Percentiles rank a stretch among this genome's conserved stretches.
phyloP scores from a whole-genome alignment of 2,888 invertebrate genomes.

The Agrypnus murinus region DNA sequence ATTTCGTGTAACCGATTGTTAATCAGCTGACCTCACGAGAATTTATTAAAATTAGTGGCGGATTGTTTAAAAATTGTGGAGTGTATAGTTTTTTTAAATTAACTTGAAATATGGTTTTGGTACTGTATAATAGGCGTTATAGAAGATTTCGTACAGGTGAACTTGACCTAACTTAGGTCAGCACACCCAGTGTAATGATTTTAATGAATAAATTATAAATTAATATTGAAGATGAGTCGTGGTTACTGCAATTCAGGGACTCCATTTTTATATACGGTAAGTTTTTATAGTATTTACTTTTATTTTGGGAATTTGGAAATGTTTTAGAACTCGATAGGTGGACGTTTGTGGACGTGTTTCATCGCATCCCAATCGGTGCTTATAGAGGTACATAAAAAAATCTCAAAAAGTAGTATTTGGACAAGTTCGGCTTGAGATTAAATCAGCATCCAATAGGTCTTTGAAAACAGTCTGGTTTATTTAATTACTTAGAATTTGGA shows the following conservation, averaged over 20 bases:
- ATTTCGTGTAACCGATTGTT: conserved; percentile 1
- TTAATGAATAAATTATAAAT: conserved; percentile 15
- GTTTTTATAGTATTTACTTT: too few species aligned
- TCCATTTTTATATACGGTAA: conserved; percentile 67
- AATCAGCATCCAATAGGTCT: too few species aligned
- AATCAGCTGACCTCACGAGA: conserved; percentile 26
- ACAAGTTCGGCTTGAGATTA: too few species aligned
- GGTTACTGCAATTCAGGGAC: conserved; percentile 64
- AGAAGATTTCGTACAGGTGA: conserved; percentile 26
- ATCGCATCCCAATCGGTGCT: too few species aligned
- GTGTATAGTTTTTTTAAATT: neutral
- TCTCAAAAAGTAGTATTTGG: too few species aligned
- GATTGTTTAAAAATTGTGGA: conserved; percentile 15
- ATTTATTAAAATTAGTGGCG: conserved; percentile 3
- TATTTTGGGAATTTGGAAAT: too few species aligned
- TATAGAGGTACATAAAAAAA: too few species aligned
- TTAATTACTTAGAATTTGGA: too few species aligned
- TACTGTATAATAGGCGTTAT: neutral
- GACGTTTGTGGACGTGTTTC: too few species aligned
- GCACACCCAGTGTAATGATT: conserved; percentile 18
- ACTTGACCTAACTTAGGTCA: conserved; percentile 42
- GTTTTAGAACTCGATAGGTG: too few species aligned
- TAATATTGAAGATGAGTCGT: conserved; percentile 58
- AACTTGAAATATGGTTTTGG: conserved; percentile 24
- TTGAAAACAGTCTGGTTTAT: too few species aligned